Base-by-base conservation (phyloP, 2,797 vertebrate genomes). In the Melanotaenia parkinsoni region DNA sequence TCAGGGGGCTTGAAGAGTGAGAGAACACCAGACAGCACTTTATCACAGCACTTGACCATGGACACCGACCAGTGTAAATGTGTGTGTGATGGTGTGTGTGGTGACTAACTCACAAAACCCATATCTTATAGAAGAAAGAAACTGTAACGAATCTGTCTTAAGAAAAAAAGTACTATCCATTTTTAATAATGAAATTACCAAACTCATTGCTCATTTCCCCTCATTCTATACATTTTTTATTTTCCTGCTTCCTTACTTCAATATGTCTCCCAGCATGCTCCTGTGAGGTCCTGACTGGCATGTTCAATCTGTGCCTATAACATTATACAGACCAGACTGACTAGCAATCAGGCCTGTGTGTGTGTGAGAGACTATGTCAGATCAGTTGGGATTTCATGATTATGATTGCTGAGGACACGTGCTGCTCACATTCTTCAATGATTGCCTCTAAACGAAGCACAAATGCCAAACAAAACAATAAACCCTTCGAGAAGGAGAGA, bases 11-110 rank as follows among this genome's bases (percentile, higher is more conserved):
- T 63, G 37, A 40, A 57, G 79, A 89, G 90, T 90, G 89, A 89
- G 80, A 86, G 87, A 89, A 90, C 85, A 88, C 70, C 88, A 93
- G 81, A 89, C 89, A 87, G 84, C 90, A 91, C 87, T 92, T 93
- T 89, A 92, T 91, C 87, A 88, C 63, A 90, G 84, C 88, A 86
- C 86, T 89, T 91, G 85, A 91, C 86, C 89, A 88, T 83, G 35
- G 10, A 84, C 47, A 63, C 56, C 72, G 59, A 72, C 69, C 65
- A 51, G 38, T 20, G 26, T 24, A 43, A 45, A 47, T 45, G 73
- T 76, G 70, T 76, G 70, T 77, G 63, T 64, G 24, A 63, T 63
- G 76, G 66, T 57, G 43, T 59, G 68, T 76, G 61, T 82, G 59
- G 71, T 58, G 62, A 45, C 72, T 47, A 74, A 24, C 58, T 16